phyloP scores from a whole-genome alignment of 2,113 vertebrate genomes.

The Cervus canadensis region DNA sequence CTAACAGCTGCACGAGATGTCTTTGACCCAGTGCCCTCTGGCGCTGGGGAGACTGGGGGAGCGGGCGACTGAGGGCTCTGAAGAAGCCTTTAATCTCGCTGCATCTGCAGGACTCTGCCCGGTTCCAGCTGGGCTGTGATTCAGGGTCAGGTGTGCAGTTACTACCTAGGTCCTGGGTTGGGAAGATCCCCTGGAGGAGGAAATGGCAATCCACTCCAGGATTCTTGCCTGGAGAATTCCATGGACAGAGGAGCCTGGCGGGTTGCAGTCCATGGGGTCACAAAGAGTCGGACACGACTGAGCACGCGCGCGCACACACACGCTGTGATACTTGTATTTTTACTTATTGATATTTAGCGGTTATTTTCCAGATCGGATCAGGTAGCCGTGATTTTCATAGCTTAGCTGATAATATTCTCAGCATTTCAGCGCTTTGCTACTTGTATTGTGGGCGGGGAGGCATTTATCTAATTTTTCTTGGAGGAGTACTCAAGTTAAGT shows the following conservation, averaged over 20 bases:
- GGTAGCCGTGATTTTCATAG: neutral
- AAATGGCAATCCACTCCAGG: neutral
- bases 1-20: accelerated
- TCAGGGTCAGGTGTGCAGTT: neutral
- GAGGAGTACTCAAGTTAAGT: neutral
- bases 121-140: neutral
- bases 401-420: neutral
- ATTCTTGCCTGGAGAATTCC: neutral
- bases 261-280: neutral
- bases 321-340: neutral
- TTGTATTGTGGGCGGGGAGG: neutral
- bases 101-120: neutral
- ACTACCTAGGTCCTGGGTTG: neutral
- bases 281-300: neutral
- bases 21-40: neutral
- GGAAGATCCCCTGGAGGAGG: neutral
- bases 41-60: neutral
- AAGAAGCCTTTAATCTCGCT: neutral
- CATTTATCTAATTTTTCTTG: neutral
- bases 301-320: neutral
- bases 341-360: neutral
- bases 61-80: neutral
- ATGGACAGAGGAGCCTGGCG: neutral
- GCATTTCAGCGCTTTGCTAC: neutral
- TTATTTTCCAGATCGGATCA: neutral